Evolutionary conservation across 23 tunicate species (phyloP).

Genomic region (Botrylloides violaceus): DNA sequence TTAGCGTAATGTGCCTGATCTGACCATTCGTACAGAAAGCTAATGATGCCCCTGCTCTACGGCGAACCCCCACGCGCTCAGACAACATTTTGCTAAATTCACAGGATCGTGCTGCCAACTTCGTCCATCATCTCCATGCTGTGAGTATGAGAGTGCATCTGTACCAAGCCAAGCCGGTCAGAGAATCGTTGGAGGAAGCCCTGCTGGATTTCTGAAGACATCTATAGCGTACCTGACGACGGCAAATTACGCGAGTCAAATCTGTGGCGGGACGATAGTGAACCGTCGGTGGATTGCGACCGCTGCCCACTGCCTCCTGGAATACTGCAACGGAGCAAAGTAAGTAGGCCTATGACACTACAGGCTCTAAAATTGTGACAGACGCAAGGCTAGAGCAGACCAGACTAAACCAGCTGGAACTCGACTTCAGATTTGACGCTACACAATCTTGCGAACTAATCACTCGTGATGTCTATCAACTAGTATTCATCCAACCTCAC

Average conservation of each 20-base stretch:
- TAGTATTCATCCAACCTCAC: too few species aligned
- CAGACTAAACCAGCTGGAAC: too few species aligned
- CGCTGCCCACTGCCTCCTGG: slow-evolving; percentile 91
- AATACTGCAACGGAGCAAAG: slow-evolving; percentile 53
- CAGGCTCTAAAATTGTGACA: neutral
- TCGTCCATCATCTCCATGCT: slow-evolving; percentile 62
- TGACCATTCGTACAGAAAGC: too few species aligned
- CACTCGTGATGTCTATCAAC: too few species aligned
- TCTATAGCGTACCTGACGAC: slow-evolving; percentile 70
- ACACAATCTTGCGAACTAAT: too few species aligned
- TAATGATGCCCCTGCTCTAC: too few species aligned
- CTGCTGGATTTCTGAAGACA: slow-evolving; percentile 35
- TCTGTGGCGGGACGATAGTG: slow-evolving; percentile 89
- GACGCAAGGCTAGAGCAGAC: too few species aligned
- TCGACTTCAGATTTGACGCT: too few species aligned
- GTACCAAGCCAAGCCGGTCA: slow-evolving; percentile 33
- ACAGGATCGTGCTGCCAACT: slow-evolving; percentile 61
- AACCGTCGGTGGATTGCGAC: slow-evolving; percentile 74
- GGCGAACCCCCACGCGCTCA: too few species aligned
- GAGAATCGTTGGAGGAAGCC: slow-evolving; percentile 90
- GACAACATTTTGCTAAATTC: neutral
- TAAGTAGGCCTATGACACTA: slow-evolving; percentile 11
- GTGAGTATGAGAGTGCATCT: slow-evolving; percentile 33
- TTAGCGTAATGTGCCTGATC: too few species aligned
- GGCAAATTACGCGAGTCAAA: slow-evolving; percentile 22